These are phyloP conservation scores for Neomicropteryx cornuta DNA, from an alignment of 1,140 invertebrate species.

Conservation along the genomic window DNA sequence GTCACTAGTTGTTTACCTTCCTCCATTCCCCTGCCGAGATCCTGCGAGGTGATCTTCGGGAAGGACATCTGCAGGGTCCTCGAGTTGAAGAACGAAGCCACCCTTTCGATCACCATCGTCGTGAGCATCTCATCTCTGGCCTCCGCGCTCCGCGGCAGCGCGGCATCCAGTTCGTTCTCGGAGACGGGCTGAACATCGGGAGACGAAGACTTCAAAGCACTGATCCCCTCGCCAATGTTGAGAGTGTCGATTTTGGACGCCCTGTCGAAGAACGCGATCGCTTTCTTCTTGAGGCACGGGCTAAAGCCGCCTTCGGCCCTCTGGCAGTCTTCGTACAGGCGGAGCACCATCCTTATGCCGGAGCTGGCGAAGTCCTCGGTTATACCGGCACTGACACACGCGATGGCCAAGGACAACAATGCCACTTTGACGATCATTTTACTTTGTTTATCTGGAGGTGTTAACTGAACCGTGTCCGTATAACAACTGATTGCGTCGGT, in stretches of 20 bases:
- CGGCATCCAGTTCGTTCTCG: slow-evolving; percentile 54
- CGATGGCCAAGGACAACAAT: slow-evolving; percentile 20
- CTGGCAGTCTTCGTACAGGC: slow-evolving; percentile 52
- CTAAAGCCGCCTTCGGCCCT: slow-evolving; percentile 45
- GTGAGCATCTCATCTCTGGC: slow-evolving; percentile 54
- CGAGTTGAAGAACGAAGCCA: slow-evolving; percentile 58
- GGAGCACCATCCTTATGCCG: slow-evolving; percentile 41
- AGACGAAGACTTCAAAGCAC: slow-evolving; percentile 47
- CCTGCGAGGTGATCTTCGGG: slow-evolving; percentile 55
- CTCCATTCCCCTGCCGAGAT: slow-evolving; percentile 56
- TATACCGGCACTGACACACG: slow-evolving; percentile 14
- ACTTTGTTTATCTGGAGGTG: background rate
- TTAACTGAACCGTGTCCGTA: background rate
- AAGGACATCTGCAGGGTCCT: slow-evolving; percentile 63
- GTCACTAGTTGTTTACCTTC: slow-evolving; percentile 57
- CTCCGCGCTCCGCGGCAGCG: slow-evolving; percentile 46
- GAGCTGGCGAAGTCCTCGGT: slow-evolving; percentile 25
- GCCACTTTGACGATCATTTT: slow-evolving; percentile 19
- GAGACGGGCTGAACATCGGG: slow-evolving; percentile 28
- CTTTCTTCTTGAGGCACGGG: slow-evolving; percentile 69
- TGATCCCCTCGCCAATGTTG: slow-evolving; percentile 50
- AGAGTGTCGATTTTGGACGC: slow-evolving; percentile 56
- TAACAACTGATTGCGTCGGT: background rate
- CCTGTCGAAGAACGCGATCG: slow-evolving; percentile 62
- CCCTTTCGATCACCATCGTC: slow-evolving; percentile 55